These are phyloP conservation scores for Lycaon pictus DNA, from an alignment of 2,113 vertebrate genomes.

Conservation along the genomic window DNA sequence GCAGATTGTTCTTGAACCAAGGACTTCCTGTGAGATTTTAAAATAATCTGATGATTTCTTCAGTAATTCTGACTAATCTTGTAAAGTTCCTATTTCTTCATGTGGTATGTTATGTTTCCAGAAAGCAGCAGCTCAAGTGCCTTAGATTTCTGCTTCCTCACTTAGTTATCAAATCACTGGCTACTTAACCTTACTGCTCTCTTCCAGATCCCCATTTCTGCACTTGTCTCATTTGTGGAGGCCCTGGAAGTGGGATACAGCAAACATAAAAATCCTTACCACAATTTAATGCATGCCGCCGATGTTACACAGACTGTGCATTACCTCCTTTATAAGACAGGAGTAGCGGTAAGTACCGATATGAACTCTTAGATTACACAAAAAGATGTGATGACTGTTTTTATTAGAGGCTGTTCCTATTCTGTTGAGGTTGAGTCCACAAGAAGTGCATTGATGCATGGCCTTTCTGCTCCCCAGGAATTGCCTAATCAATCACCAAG, in stretches of 20 bases:
- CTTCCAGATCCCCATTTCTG: constrained; percentile 97
- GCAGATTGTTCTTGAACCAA: neutral
- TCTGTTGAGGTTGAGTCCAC: neutral
- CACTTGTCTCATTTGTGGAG: constrained; percentile 98
- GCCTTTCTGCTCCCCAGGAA: neutral
- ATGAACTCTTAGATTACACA: neutral
- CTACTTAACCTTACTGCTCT: neutral
- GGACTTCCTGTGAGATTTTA: neutral
- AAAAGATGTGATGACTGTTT: neutral
- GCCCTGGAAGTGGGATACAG: constrained; percentile 98
- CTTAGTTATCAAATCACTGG: neutral
- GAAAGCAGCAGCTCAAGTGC: neutral
- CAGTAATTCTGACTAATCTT: neutral
- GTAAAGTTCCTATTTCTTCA: neutral
- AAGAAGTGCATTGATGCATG: neutral
- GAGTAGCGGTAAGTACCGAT: constrained; percentile 92
- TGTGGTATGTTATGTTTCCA: neutral
- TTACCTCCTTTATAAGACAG: constrained; percentile 97
- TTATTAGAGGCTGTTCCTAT: neutral
- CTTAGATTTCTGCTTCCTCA: neutral
- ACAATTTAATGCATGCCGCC: constrained; percentile 97
- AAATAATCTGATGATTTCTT: neutral
- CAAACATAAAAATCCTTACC: constrained; percentile 99
- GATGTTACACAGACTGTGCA: constrained; percentile 99
- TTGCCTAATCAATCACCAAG: neutral